These are phyloP conservation scores for Beris chalybata DNA, from an alignment of 2,888 invertebrate genomes.

Conservation along the genomic window DNA sequence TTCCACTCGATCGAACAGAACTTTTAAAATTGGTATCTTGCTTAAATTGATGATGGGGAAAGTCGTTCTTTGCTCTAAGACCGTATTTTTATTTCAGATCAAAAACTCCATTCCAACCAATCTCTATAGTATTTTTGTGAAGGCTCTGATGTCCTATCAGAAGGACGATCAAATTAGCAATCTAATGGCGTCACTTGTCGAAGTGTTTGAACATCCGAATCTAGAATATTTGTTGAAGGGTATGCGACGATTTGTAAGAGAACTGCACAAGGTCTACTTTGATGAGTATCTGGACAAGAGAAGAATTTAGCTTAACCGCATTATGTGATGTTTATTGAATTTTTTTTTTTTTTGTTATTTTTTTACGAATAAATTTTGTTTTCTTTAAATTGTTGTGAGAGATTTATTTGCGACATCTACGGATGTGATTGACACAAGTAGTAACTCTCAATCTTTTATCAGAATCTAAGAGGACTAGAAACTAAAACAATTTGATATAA, in stretches of 20 bases:
- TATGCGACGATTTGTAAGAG: slow-evolving; percentile 56
- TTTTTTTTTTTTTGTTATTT: background rate
- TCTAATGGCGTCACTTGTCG: slow-evolving; percentile 61
- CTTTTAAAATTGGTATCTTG: slow-evolving; percentile 60
- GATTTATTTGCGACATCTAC: too few species aligned
- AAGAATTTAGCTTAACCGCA: background rate
- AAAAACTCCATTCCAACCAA: slow-evolving; percentile 64
- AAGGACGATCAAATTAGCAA: slow-evolving; percentile 62
- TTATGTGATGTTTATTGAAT: background rate
- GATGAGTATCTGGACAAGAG: slow-evolving; percentile 43
- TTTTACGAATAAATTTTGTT: background rate
- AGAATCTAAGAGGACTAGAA: too few species aligned
- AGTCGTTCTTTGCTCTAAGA: slow-evolving; percentile 3
- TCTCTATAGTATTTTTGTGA: slow-evolving; percentile 67
- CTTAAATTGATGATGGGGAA: background rate
- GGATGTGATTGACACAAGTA: too few species aligned
- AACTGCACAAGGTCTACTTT: slow-evolving; percentile 48
- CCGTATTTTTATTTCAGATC: slow-evolving; percentile 55
- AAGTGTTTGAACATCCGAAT: slow-evolving; percentile 58
- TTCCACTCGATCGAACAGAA: slow-evolving; percentile 59
- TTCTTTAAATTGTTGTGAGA: too few species aligned
- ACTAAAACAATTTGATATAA: too few species aligned
- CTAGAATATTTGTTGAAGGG: slow-evolving; percentile 64
- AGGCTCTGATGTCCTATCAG: slow-evolving; percentile 67
- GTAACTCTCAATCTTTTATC: too few species aligned